A percentile compares a stretch with the other conserved stretches of the same genome.
Conservation (phyloP, 2,113 vertebrate species). For the Spheniscus mendiculus region DNA sequence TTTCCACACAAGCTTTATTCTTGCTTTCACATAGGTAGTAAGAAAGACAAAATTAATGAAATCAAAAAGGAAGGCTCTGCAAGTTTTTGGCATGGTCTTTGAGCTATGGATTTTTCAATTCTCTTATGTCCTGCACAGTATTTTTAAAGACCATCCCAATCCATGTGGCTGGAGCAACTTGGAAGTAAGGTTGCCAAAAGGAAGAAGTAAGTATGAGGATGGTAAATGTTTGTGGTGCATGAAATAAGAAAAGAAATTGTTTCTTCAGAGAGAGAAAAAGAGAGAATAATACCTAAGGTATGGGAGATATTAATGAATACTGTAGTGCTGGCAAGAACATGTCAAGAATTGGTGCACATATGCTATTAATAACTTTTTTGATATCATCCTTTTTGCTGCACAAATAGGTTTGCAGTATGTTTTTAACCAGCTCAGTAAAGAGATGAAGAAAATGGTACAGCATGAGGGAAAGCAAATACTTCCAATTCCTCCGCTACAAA, state of each 20-base stretch:
- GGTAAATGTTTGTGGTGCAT: not conserved
- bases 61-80: not conserved
- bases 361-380: not conserved
- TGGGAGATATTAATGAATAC: not conserved
- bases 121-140: not conserved
- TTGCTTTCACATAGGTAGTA: not conserved
- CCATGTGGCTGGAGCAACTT: not conserved
- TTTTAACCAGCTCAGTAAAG: conserved; percentile 1
- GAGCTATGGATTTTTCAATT: not conserved
- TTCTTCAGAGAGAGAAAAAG: not conserved
- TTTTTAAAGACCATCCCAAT: not conserved
- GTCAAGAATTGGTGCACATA: not conserved
- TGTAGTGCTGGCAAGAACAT: not conserved
- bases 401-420: not conserved
- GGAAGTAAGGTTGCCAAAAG: not conserved
- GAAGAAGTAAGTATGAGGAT: not conserved
- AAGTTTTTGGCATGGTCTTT: not conserved
- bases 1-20: not conserved
- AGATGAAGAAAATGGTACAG: not conserved
- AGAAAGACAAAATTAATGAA: not conserved
- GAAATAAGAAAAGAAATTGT: not conserved
- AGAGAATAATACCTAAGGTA: not conserved
- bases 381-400: not conserved
- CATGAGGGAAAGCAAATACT: not conserved
- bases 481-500: not conserved